phyloP scores from a whole-genome alignment of 2,888 invertebrate species.

The Phragmatobia fuliginosa region DNA sequence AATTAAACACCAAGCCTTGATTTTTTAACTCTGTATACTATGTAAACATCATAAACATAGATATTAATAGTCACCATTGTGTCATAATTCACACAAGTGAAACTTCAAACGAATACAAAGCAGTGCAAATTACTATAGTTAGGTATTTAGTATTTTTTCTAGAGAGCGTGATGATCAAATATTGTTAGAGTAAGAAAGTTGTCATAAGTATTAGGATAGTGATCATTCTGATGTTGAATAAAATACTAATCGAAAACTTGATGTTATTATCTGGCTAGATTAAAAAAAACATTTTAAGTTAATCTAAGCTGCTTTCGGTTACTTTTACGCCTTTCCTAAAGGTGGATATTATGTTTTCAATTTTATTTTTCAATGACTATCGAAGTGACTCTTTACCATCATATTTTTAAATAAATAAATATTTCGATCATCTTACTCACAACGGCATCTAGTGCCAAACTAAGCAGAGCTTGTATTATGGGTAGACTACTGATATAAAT shows the following conservation, averaged over 20 bases:
- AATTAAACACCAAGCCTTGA: neutral
- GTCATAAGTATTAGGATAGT: neutral
- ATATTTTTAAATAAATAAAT: too few relatives aligned
- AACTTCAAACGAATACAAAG: constrained; percentile 3
- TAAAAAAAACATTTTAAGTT: too few relatives aligned
- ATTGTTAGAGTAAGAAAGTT: neutral
- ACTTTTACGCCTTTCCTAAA: neutral
- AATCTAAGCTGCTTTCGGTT: too few relatives aligned
- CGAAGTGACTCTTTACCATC: too few relatives aligned
- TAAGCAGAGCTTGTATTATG: too few relatives aligned
- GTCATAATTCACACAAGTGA: constrained; percentile 13
- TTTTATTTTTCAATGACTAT: too few relatives aligned
- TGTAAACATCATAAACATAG: neutral
- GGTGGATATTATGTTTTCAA: too few relatives aligned
- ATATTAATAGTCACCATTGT: neutral
- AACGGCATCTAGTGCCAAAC: too few relatives aligned
- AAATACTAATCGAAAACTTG: neutral
- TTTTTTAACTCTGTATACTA: neutral
- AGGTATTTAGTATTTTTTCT: neutral
- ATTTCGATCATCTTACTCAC: too few relatives aligned
- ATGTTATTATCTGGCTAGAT: neutral
- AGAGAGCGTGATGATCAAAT: neutral
- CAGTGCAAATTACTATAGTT: neutral
- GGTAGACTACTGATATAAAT: too few relatives aligned
- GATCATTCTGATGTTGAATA: neutral